Conservation (phyloP, 1,140 invertebrate species). For the Samia ricini region DNA sequence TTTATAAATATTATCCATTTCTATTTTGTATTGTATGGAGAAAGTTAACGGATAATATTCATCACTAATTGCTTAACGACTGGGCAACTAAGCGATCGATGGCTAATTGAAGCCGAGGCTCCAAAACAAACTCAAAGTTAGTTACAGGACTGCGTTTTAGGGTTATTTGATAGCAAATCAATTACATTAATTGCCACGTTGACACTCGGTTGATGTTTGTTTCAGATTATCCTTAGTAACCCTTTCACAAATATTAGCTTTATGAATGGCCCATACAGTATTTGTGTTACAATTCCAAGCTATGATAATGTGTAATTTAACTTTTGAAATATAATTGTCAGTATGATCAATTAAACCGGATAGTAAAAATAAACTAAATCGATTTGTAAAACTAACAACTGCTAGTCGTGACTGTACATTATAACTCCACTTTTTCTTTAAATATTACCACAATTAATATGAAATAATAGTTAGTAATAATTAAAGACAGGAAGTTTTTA, state of each 20-base stretch:
- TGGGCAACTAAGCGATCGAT: slow-evolving; percentile 4
- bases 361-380: too few relatives aligned
- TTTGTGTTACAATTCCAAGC: too few relatives aligned
- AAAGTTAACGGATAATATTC: not conserved
- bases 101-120: not conserved
- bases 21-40: not conserved
- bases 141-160: slow-evolving; percentile 1
- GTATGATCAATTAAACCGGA: too few relatives aligned
- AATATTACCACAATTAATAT: too few relatives aligned
- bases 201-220: not conserved
- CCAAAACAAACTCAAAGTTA: slow-evolving; percentile 11
- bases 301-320: too few relatives aligned
- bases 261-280: not conserved
- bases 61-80: slow-evolving; percentile 6
- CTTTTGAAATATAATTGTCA: too few relatives aligned
- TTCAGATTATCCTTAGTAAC: not conserved
- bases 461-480: too few relatives aligned
- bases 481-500: too few relatives aligned
- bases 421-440: too few relatives aligned
- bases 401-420: too few relatives aligned
- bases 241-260: not conserved
- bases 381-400: too few relatives aligned
- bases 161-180: slow-evolving; percentile 9
- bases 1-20: not conserved
- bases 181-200: slow-evolving; percentile 6